These are phyloP conservation scores for Phalanger gymnotis DNA, from an alignment of 2,797 vertebrate genomes.

Conservation along the genomic window DNA sequence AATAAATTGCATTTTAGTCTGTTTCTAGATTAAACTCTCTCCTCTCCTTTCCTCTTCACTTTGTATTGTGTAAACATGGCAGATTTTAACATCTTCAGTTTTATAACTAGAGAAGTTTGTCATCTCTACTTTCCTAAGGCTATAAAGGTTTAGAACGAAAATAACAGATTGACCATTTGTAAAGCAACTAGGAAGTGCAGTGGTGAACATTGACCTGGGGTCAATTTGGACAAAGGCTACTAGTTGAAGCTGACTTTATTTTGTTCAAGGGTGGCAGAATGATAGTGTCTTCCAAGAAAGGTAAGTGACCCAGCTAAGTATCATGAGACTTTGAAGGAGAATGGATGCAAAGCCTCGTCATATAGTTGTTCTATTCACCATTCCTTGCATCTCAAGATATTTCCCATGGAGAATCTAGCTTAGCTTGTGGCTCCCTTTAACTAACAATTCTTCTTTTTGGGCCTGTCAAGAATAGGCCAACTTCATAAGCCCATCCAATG, in stretches of 20 bases:
- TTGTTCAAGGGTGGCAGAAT: neutral
- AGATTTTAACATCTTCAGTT: neutral
- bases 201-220: neutral
- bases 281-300: neutral
- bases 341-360: neutral
- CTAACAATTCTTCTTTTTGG: neutral
- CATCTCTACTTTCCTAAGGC: neutral
- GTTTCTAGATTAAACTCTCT: neutral
- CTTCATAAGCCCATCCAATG: neutral
- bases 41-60: neutral
- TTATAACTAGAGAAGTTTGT: neutral
- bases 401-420: neutral
- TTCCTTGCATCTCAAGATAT: neutral
- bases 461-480: neutral
- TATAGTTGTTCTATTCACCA: neutral
- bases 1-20: neutral
- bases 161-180: neutral
- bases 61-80: neutral
- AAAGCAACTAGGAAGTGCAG: neutral
- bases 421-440: neutral
- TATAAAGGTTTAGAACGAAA: neutral
- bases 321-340: neutral
- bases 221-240: neutral
- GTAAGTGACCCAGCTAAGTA: neutral
- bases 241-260: neutral